phyloP scores from a whole-genome alignment of 2,113 vertebrate genomes.

The Cichladusa arquata region DNA sequence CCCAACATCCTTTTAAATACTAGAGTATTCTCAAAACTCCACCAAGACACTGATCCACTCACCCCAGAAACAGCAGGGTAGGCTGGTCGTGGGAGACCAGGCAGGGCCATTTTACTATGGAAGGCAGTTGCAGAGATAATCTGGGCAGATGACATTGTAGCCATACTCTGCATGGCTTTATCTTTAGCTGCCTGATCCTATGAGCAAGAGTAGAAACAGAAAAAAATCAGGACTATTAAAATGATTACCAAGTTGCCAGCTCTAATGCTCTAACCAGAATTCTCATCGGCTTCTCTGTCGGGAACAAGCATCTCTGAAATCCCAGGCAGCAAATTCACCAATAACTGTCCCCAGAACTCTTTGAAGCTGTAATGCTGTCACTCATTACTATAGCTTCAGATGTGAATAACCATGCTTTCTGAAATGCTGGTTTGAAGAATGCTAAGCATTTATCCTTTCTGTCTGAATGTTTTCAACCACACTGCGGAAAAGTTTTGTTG shows the following conservation, averaged over 20 bases:
- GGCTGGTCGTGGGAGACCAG: constrained; percentile 82
- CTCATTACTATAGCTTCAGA: not conserved
- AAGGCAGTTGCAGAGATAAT: constrained; percentile 92
- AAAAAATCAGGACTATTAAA: not conserved
- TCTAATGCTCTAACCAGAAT: not conserved
- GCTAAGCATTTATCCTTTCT: not conserved
- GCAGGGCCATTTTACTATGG: constrained; percentile 91
- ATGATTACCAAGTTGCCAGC: not conserved
- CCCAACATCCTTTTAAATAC: not conserved
- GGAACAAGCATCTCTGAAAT: not conserved
- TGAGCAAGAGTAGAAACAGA: constrained; percentile 23
- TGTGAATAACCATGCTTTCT: not conserved
- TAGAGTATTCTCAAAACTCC: not conserved
- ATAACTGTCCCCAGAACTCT: not conserved
- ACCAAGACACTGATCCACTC: constrained; percentile 69
- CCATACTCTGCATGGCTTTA: constrained; percentile 96
- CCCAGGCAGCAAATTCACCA: not conserved
- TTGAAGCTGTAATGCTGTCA: not conserved
- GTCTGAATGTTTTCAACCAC: not conserved
- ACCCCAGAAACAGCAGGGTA: constrained; percentile 87
- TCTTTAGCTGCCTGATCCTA: constrained; percentile 98
- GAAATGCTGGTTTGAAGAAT: not conserved
- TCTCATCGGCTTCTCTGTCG: not conserved
- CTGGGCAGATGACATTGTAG: constrained; percentile 94
- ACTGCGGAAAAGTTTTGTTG: not conserved